Percentiles rank a stretch among this genome's conserved stretches.
These are phyloP conservation scores for Bradypodion ventrale DNA, from an alignment of 2,797 vertebrate species.

Conservation along the genomic window DNA sequence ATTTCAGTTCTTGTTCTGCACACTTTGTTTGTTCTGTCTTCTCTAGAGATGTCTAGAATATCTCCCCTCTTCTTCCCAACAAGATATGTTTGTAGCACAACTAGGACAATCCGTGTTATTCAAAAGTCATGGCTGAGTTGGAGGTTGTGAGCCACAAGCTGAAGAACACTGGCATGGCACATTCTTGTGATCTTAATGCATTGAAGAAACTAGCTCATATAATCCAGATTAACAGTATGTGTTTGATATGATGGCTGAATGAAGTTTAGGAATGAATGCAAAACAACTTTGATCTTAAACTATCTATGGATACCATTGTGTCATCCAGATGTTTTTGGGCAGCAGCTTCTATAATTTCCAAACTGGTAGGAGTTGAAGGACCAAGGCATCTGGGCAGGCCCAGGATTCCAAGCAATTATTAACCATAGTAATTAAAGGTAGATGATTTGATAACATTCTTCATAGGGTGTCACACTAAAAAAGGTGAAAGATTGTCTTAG, in stretches of 20 bases:
- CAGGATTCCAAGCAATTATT: background rate
- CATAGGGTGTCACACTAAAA: background rate
- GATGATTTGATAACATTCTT: background rate
- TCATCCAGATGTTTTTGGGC: background rate
- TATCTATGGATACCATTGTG: background rate
- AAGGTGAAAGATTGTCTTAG: background rate
- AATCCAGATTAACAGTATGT: background rate
- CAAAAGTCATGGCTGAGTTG: background rate
- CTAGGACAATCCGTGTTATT: background rate
- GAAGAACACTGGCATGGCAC: background rate
- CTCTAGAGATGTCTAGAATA: background rate
- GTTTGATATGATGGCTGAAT: background rate
- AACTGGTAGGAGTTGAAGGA: background rate
- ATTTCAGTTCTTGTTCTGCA: background rate
- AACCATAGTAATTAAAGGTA: background rate
- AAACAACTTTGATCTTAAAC: background rate
- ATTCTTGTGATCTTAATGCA: no score
- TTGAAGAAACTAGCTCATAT: background rate
- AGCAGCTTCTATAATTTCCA: background rate
- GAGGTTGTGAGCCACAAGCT: background rate
- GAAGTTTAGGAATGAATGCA: background rate
- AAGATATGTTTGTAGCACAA: background rate
- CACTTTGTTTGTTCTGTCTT: background rate
- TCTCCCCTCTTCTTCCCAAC: background rate
- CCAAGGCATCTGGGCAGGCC: background rate